phyloP scores from a whole-genome alignment of 2,797 vertebrate species.

The Avahi laniger region DNA sequence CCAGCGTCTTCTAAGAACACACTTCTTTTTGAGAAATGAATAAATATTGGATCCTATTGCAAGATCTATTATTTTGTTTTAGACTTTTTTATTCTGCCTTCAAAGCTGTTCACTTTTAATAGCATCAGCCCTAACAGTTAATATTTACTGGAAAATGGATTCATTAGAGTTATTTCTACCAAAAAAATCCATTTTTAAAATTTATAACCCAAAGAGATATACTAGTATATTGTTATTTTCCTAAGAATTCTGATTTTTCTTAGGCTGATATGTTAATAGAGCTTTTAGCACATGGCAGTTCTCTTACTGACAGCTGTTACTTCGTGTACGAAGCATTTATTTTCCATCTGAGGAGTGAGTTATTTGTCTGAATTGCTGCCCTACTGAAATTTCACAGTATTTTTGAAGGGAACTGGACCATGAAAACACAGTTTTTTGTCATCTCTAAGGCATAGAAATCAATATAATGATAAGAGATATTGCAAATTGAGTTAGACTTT shows the following conservation, averaged over 20 bases:
- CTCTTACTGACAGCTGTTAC: not conserved
- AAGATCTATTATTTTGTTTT: not conserved
- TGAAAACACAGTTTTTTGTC: not conserved
- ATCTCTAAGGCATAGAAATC: not conserved
- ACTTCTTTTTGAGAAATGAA: not conserved
- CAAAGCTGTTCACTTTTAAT: constrained; percentile 53
- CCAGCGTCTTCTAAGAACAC: not conserved
- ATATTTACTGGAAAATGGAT: constrained; percentile 51
- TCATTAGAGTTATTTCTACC: constrained; percentile 61
- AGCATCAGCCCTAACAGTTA: constrained; percentile 27
- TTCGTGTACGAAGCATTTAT: not conserved
- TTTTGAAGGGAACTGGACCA: not conserved
- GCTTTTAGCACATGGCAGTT: constrained; percentile 23
- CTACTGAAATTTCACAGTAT: not conserved
- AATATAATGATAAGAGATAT: not conserved
- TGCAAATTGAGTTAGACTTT: not conserved
- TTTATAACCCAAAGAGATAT: constrained; percentile 6
- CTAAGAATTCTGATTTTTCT: constrained; percentile 48
- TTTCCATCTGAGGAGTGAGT: not conserved
- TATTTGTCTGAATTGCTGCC: not conserved
- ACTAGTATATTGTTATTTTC: constrained; percentile 14
- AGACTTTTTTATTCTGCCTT: not conserved
- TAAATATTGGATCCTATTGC: not conserved
- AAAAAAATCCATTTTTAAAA: constrained; percentile 47
- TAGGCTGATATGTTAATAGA: constrained; percentile 1